Percentiles rank a stretch among this genome's conserved stretches.
Conservation (phyloP, 2,888 invertebrate genomes). For the Caenorhabditis uteleia region DNA sequence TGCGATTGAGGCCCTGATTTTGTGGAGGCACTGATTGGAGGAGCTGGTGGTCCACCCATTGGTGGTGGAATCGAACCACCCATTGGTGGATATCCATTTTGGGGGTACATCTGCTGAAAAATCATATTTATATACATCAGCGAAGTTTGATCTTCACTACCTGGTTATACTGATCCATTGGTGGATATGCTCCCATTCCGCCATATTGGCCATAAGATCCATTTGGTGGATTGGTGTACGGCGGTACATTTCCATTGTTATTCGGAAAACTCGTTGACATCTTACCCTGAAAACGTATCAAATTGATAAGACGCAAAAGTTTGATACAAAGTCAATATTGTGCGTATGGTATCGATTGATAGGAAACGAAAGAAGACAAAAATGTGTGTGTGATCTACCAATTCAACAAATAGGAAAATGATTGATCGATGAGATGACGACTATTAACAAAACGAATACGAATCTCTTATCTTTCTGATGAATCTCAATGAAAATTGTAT, state of each 20-base stretch:
- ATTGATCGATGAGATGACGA: not conserved
- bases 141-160: too few species aligned
- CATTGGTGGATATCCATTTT: too few species aligned
- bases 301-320: too few species aligned
- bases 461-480: not conserved
- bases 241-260: slow-evolving; percentile 28
- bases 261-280: slow-evolving; percentile 42
- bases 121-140: too few species aligned
- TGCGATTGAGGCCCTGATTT: too few species aligned
- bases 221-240: slow-evolving; percentile 10
- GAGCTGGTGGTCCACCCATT: too few species aligned
- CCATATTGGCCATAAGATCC: slow-evolving; percentile 2
- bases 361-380: not conserved
- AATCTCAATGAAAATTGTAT: not conserved
- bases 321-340: too few species aligned
- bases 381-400: not conserved
- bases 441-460: not conserved
- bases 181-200: not conserved
- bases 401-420: not conserved
- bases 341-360: too few species aligned
- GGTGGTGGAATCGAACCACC: too few species aligned
- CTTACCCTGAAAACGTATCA: not conserved
- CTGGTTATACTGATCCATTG: slow-evolving; percentile 2
- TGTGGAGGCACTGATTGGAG: too few species aligned
- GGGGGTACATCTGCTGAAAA: too few species aligned